Evolutionary conservation across 2,888 invertebrate genomes (phyloP).

Genomic region (Hyposoter dolosus): DNA sequence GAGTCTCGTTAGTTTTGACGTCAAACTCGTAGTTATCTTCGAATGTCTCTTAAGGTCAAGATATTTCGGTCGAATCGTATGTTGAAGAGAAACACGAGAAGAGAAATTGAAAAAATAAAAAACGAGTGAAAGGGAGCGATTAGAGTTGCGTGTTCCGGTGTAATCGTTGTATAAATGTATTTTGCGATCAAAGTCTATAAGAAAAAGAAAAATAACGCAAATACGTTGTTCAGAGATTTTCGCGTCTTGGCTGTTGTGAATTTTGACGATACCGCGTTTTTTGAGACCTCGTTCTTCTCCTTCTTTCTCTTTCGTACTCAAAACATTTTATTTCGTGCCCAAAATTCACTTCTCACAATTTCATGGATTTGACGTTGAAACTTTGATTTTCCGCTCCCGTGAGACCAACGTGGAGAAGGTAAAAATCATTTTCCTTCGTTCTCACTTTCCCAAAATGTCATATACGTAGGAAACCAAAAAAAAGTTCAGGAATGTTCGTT

Average conservation of each 20-base stretch:
- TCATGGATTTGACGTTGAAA: not conserved
- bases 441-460: not conserved
- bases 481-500: slow-evolving; percentile 21
- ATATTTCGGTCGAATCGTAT: slow-evolving; percentile 11
- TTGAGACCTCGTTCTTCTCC: slow-evolving; percentile 49
- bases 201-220: slow-evolving; percentile 18
- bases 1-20: slow-evolving; percentile 5
- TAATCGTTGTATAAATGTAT: slow-evolving; percentile 67
- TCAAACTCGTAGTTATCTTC: not conserved
- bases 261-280: slow-evolving; percentile 35
- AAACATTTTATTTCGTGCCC: not conserved
- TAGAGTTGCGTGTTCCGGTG: slow-evolving; percentile 50
- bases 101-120: slow-evolving; percentile 30
- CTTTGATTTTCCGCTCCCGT: not conserved
- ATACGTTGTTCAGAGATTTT: slow-evolving; percentile 28
- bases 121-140: slow-evolving; percentile 37
- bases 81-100: not conserved
- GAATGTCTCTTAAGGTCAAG: slow-evolving; percentile 9
- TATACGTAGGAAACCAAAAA: not conserved
- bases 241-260: slow-evolving; percentile 44
- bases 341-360: not conserved
- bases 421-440: not conserved
- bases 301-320: slow-evolving; percentile 34
- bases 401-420: not conserved
- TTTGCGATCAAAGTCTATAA: slow-evolving; percentile 37